Conservation (phyloP, 2,113 vertebrate genomes). For the Ictalurus punctatus region DNA sequence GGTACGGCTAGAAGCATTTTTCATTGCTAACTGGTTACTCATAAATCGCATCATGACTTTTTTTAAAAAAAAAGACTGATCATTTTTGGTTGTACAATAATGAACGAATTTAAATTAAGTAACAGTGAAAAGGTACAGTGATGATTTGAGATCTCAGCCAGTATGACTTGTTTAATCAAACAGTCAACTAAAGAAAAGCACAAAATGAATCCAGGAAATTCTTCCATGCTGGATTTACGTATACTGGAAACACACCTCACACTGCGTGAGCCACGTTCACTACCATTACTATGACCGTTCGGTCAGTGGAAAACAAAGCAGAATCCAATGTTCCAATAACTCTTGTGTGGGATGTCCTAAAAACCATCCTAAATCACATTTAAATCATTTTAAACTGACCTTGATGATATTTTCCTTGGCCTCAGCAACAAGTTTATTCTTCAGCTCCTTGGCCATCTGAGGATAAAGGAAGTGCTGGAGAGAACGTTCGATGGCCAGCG, state of each 20-base stretch:
- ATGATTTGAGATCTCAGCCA: neutral
- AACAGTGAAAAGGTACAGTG: neutral
- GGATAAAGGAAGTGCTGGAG: conserved; percentile 95
- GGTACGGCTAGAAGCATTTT: neutral
- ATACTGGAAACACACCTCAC: no score
- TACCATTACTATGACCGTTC: no score
- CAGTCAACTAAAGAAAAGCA: no score
- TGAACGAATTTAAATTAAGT: neutral
- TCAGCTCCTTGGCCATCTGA: conserved; percentile 97
- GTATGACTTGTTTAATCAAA: neutral
- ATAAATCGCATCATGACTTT: neutral
- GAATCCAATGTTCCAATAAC: neutral
- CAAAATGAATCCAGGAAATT: no score
- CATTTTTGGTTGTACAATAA: neutral
- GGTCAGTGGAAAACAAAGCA: no score
- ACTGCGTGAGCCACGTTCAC: no score
- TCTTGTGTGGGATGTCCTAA: neutral
- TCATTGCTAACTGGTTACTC: neutral
- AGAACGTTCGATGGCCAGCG: conserved; percentile 88
- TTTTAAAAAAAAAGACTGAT: neutral
- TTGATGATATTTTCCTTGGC: conserved; percentile 95
- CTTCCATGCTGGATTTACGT: no score
- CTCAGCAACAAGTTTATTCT: conserved; percentile 90
- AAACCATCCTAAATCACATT: neutral
- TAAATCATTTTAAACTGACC: conserved; percentile 66